Evolutionary conservation across 2,113 vertebrate species (phyloP).

Genomic region (Grammomys surdaster): DNA sequence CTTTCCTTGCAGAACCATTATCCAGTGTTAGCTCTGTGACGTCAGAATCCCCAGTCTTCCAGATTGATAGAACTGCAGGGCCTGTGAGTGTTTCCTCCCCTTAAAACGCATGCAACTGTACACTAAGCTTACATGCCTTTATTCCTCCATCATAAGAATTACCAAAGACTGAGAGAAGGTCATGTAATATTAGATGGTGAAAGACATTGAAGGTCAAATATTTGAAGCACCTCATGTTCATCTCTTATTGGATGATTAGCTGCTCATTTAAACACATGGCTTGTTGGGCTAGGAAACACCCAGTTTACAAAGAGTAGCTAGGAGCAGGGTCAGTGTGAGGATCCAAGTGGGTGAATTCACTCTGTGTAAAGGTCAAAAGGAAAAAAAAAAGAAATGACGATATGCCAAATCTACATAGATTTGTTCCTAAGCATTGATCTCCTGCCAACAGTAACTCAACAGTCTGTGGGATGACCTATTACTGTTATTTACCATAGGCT

Average conservation of each 20-base stretch:
- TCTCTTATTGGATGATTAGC: background rate
- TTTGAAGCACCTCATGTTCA: background rate
- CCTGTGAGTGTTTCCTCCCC: background rate
- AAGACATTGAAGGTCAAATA: background rate
- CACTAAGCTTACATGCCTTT: background rate
- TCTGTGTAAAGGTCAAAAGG: background rate
- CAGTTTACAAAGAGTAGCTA: background rate
- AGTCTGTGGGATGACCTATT: accelerated
- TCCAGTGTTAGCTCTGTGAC: background rate
- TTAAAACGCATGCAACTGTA: background rate
- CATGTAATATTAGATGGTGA: background rate
- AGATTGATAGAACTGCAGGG: background rate
- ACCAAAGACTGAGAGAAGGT: background rate
- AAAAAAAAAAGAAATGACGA: background rate
- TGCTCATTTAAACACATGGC: background rate
- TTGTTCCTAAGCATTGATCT: background rate
- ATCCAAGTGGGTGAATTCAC: background rate
- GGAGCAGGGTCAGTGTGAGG: background rate
- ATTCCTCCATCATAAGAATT: background rate
- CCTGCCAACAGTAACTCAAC: background rate
- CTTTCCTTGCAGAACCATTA: background rate
- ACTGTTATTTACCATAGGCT: background rate
- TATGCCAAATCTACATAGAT: background rate
- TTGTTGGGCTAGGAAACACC: background rate
- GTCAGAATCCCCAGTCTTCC: background rate